A percentile compares a stretch with the other conserved stretches of the same genome.
Conservation (phyloP, 2,797 vertebrate species). For the Nannoperca obscura region DNA sequence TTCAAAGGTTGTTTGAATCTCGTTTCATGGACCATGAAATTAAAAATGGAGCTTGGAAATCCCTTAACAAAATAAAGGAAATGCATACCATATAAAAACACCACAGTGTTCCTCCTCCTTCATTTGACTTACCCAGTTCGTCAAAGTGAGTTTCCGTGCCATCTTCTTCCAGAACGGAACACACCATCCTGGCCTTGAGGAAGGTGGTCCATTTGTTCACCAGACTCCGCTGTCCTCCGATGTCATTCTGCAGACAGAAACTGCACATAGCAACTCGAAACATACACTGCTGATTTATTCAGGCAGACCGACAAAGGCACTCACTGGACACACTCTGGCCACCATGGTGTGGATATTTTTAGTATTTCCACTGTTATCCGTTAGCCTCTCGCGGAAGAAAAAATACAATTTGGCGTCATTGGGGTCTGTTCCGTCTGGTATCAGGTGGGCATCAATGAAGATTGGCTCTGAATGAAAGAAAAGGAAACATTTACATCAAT, state of each 20-base stretch:
- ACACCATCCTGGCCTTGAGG: conserved; percentile 95
- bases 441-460: conserved; percentile 96
- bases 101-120: neutral
- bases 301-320: conserved; percentile 51
- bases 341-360: conserved; percentile 98
- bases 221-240: conserved; percentile 95
- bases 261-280: neutral
- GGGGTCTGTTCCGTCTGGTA: conserved; percentile 95
- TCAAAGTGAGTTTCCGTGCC: conserved; percentile 97
- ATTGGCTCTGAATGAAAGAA: conserved; percentile 88
- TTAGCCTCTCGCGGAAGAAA: conserved; percentile 96
- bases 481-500: neutral
- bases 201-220: conserved; percentile 99
- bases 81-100: neutral
- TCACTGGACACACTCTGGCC: conserved; percentile 96
- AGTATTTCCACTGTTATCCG: conserved; percentile 93
- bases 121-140: conserved; percentile 89
- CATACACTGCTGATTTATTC: neutral
- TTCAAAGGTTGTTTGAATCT: conserved; percentile 37
- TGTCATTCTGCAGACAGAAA: conserved; percentile 87
- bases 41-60: neutral
- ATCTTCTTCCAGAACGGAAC: conserved; percentile 96
- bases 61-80: conserved; percentile 1
- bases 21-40: neutral
- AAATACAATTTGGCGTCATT: conserved; percentile 97